A percentile compares a stretch with the other conserved stretches of the same genome.
These are phyloP conservation scores for Archips crataeganus DNA, from an alignment of 2,888 invertebrate genomes.

Conservation along the genomic window DNA sequence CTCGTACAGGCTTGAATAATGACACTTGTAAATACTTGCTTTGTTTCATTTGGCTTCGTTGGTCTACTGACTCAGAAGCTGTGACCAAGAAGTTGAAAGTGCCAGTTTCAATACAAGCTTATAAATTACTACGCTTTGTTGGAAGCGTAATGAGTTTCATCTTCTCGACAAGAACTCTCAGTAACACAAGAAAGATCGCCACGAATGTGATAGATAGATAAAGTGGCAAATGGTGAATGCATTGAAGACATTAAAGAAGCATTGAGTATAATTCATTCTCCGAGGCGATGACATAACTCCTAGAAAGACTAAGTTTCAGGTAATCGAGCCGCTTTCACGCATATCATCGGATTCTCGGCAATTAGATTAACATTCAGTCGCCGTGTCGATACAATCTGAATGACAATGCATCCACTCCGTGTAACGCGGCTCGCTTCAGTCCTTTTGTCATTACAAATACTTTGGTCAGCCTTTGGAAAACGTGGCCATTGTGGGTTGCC, in stretches of 20 bases:
- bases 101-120: background rate
- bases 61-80: constrained; percentile 35
- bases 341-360: constrained; percentile 46
- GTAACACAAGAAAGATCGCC: background rate
- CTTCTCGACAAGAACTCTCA: background rate
- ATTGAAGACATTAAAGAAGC: background rate
- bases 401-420: constrained; percentile 58
- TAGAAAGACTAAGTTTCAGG: constrained; percentile 42
- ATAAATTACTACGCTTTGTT: constrained; percentile 5
- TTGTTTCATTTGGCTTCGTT: constrained; percentile 41
- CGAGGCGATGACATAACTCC: background rate
- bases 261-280: background rate
- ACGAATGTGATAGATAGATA: background rate
- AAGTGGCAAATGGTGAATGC: background rate
- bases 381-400: constrained; percentile 58
- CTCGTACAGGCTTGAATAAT: constrained; percentile 50
- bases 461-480: constrained; percentile 57
- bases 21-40: constrained; percentile 46
- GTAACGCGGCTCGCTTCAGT: constrained; percentile 69
- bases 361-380: constrained; percentile 63
- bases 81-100: constrained; percentile 32
- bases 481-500: constrained; percentile 48
- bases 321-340: constrained; percentile 59
- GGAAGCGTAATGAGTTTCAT: background rate
- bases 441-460: constrained; percentile 56